Base-by-base conservation (phyloP, 2,888 invertebrate genomes). In the Drosophila aldrichi region DNA sequence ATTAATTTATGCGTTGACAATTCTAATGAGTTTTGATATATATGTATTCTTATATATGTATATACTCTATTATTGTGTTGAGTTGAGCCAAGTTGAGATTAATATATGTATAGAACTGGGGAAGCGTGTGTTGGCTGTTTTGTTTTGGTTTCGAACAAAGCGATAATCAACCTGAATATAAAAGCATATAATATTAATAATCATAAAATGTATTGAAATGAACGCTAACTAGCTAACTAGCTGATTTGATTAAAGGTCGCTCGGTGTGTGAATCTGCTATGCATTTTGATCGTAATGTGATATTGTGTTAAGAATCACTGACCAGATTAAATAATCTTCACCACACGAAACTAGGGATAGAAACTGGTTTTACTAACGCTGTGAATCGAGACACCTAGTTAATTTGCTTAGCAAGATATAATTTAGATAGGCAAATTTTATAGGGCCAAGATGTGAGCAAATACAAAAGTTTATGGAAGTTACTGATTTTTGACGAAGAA, bases 1-100 rank as follows among this genome's bases (percentile, higher is more conserved):
- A 90, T 91, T 91, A 91, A 91, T 91, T 91, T 91, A 90, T 91
- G 91, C 91, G 91, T 91, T 91, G 91, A 91, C 91, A 91, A 91
- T 91, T 91, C 91, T 89, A 91, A 91, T 86, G 91, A 87, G 81
- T 82, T 71, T 81, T 85, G 82, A 82, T 87, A 78, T 58, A 58
- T 48, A 81, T 86, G 75, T 73, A 68, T 55, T 61, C 2, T 62
- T 44, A 69, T 57, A 58, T 57, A 38, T 57, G 56, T 57, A 38
- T 49, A 55, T 51, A 61, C 59, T 51, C 49, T 58, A 51, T 43
- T 44, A 51, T 51, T 51, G 48, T 62, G 59, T 41, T 60, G 57
- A 56, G 43, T 54, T 70, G 41, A 43, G 16, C n/a, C 63, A 59
- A 62, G 66, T 57, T 58, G 22, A 59, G 54, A 58, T 74, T 61